These are phyloP conservation scores for Pao palembangensis DNA, from an alignment of 2,113 vertebrate genomes.

Conservation along the genomic window DNA sequence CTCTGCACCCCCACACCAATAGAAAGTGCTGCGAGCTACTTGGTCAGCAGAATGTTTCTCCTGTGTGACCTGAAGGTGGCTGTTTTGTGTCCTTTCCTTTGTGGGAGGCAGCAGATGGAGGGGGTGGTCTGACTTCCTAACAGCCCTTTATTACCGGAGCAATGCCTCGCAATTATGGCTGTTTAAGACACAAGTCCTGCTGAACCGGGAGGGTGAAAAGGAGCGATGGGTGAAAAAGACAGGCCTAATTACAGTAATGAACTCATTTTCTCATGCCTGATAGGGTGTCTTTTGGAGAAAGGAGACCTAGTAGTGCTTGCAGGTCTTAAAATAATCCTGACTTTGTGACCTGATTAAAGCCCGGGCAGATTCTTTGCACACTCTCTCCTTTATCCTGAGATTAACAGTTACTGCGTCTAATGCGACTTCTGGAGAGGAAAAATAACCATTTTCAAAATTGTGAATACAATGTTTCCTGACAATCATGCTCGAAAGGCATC, in stretches of 20 bases:
- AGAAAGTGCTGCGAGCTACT: slow-evolving; percentile 32
- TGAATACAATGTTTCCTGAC: no score
- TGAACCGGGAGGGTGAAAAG: slow-evolving; percentile 36
- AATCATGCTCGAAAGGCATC: no score
- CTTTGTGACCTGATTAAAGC: slow-evolving; percentile 71
- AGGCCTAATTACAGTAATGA: slow-evolving; percentile 73
- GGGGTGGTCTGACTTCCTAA: slow-evolving; percentile 51
- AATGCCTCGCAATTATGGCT: slow-evolving; percentile 63
- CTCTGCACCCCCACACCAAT: slow-evolving; percentile 20
- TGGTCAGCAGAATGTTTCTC: slow-evolving; percentile 61
- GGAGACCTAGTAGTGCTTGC: slow-evolving; percentile 43
- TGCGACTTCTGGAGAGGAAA: not conserved
- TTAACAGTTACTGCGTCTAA: slow-evolving; percentile 30
- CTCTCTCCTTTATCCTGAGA: slow-evolving; percentile 41
- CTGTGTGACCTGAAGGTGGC: slow-evolving; percentile 50
- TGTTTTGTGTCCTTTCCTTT: slow-evolving; percentile 51
- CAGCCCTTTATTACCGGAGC: slow-evolving; percentile 58
- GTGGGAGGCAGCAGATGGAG: slow-evolving; percentile 59
- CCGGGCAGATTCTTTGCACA: slow-evolving; percentile 51
- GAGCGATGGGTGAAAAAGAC: slow-evolving; percentile 32
- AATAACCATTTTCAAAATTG: no score
- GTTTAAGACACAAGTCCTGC: slow-evolving; percentile 63
- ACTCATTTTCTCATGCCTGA: slow-evolving; percentile 64
- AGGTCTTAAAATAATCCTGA: slow-evolving; percentile 73
- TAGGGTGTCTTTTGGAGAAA: slow-evolving; percentile 51